These are phyloP conservation scores for Acrobasis consociella DNA, from an alignment of 2,888 invertebrate genomes.

Conservation along the genomic window DNA sequence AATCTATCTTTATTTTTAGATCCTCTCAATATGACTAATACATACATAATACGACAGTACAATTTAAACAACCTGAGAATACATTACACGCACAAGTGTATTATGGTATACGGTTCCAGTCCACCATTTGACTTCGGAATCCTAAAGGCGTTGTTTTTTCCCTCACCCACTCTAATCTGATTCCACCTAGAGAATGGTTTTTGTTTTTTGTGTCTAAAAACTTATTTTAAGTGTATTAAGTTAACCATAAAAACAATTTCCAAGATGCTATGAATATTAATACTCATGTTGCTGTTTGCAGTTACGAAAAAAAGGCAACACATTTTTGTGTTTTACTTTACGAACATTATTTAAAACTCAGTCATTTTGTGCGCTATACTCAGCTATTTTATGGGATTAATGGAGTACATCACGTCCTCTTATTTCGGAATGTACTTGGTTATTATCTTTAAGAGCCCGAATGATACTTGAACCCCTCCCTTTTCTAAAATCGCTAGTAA, in stretches of 20 bases:
- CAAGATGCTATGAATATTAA: not conserved
- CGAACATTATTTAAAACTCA: not conserved
- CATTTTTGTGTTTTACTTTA: not conserved
- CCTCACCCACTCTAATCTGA: not conserved
- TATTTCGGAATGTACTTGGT: not conserved
- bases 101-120: too few relatives aligned
- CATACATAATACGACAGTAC: too few relatives aligned
- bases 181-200: not conserved
- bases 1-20: too few relatives aligned
- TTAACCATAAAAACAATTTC: not conserved
- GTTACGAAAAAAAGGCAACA: not conserved
- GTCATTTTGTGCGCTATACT: not conserved
- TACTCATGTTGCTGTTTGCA: not conserved
- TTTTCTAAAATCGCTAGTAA: constrained; percentile 9
- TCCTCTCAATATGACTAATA: too few relatives aligned
- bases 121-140: too few relatives aligned
- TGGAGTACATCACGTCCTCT: not conserved
- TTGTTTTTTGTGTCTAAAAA: not conserved
- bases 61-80: too few relatives aligned
- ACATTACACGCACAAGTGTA: too few relatives aligned
- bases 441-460: not conserved
- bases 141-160: not conserved
- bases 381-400: not conserved
- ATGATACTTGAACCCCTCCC: not conserved
- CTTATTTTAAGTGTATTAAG: not conserved